These are phyloP conservation scores for Xestia sexstrigata DNA, from an alignment of 2,888 invertebrate species.

Conservation along the genomic window DNA sequence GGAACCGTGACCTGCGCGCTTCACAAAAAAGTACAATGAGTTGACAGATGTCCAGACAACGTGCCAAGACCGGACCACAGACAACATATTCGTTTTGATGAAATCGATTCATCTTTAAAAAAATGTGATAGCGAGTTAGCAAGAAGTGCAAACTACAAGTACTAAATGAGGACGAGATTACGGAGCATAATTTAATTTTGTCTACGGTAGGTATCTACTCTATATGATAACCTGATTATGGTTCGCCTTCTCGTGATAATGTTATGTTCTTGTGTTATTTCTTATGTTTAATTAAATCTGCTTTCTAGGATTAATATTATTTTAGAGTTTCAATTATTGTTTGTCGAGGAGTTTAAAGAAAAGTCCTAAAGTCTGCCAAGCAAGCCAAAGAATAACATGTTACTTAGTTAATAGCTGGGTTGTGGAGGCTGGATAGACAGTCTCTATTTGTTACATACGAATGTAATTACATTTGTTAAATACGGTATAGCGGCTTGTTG, in stretches of 20 bases:
- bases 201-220: background rate
- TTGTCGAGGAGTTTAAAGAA: background rate
- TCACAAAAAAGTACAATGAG: no score
- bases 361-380: background rate
- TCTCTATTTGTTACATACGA: background rate
- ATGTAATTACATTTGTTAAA: background rate
- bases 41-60: no score
- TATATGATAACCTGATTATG: background rate
- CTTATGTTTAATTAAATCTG: background rate
- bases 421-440: background rate
- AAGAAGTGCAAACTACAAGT: no score
- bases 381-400: background rate
- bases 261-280: background rate
- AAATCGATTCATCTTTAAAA: no score
- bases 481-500: background rate
- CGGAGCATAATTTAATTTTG: no score
- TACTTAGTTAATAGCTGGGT: background rate
- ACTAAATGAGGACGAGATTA: no score
- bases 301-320: background rate
- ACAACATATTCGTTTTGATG: no score
- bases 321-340: background rate
- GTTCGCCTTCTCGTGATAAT: background rate
- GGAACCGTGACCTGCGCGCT: no score
- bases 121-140: no score
- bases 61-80: no score